These are phyloP conservation scores for Phrynosoma platyrhinos DNA, from an alignment of 2,113 vertebrate genomes.

Conservation along the genomic window DNA sequence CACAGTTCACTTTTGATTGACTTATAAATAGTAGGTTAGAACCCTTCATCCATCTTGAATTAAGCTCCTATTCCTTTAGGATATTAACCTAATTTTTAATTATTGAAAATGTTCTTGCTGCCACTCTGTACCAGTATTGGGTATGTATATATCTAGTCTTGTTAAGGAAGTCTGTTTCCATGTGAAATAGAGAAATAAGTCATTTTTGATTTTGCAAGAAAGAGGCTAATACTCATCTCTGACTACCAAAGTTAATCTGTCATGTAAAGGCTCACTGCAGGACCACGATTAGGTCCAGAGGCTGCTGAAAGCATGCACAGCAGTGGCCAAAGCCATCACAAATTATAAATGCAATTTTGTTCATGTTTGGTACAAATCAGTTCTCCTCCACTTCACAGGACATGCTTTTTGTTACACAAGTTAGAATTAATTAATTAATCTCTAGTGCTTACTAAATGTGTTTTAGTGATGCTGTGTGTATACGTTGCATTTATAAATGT, in stretches of 20 bases:
- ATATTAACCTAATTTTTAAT: neutral
- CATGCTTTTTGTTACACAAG: neutral
- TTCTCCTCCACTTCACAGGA: neutral
- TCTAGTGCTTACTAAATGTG: neutral
- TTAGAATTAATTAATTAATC: neutral
- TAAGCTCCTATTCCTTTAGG: neutral
- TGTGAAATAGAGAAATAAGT: no score
- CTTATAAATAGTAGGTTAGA: neutral
- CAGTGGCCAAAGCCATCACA: neutral
- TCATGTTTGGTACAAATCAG: neutral
- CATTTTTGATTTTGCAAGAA: no score
- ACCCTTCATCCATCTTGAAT: neutral
- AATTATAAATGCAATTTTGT: neutral
- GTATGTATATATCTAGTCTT: no score
- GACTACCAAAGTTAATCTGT: neutral
- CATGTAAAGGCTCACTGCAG: neutral
- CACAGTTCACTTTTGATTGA: neutral
- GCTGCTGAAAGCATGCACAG: neutral
- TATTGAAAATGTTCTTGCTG: neutral
- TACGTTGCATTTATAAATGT: neutral
- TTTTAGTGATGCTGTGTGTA: slow-evolving; percentile 12
- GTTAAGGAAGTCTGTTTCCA: no score
- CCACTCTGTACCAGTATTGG: neutral
- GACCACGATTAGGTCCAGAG: neutral
- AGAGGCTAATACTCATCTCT: no score